Conservation (phyloP, 2,888 invertebrate species). For the Agonopterix heracliana region DNA sequence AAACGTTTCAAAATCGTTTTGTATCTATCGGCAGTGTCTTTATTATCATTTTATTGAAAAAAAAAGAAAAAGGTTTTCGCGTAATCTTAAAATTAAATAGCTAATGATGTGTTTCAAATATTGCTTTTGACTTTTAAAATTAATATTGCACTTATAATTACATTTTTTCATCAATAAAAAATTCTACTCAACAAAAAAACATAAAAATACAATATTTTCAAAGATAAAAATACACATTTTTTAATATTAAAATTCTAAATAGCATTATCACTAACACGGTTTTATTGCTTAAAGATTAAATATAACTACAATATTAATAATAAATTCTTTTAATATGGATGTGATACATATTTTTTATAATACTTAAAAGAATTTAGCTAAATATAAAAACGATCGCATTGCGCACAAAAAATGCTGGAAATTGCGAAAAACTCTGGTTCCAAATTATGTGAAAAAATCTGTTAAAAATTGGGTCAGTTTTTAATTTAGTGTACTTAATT, state of each 20-base stretch:
- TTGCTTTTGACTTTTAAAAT: slow-evolving; percentile 61
- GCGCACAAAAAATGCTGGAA: too few species aligned
- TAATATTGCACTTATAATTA: slow-evolving; percentile 61
- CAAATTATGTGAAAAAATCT: too few species aligned
- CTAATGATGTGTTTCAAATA: slow-evolving; percentile 60
- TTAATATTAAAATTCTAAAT: slow-evolving; percentile 23
- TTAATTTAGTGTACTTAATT: too few species aligned
- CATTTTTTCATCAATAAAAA: slow-evolving; percentile 7
- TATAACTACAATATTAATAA: slow-evolving; percentile 42
- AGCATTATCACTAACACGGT: slow-evolving; percentile 60
- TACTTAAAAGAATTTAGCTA: neutral
- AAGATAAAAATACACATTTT: slow-evolving; percentile 19
- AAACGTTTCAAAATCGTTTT: neutral
- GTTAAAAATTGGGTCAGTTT: too few species aligned
- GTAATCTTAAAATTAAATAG: slow-evolving; percentile 3
- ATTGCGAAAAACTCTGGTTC: too few species aligned
- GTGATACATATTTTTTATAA: slow-evolving; percentile 19
- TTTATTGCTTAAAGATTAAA: slow-evolving; percentile 59
- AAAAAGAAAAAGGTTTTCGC: neutral
- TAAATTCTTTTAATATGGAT: slow-evolving; percentile 67
- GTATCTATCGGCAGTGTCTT: slow-evolving; percentile 6
- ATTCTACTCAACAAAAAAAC: slow-evolving; percentile 7
- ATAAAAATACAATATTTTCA: slow-evolving; percentile 5
- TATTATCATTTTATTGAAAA: slow-evolving; percentile 5
- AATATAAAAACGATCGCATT: neutral